Base-by-base conservation (phyloP, 2,797 vertebrate genomes). In the Mus spretus region DNA sequence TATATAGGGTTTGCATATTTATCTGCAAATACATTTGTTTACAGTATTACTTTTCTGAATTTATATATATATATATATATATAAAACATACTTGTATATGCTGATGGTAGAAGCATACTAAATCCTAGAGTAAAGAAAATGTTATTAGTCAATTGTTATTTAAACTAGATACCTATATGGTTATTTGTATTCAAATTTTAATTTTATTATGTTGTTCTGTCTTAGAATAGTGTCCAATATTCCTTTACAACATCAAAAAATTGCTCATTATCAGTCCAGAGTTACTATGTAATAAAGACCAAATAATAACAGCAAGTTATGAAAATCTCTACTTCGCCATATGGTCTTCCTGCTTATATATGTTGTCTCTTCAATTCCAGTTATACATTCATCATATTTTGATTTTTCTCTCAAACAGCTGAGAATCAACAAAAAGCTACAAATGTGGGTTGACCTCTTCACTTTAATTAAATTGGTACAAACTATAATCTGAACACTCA, bases 381-480 rank as follows among this genome's bases (percentile, higher is more conserved):
- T 22, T 57, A 75, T 24, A 17, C 11, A 70, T 3, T 61, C 28
- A 53, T 15, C 19, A 26, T 0, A 0, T 92, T 84, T 65, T 22
- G 19, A 82, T 20, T 50, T 90, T 90, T 37, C n/a, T 90, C 6
- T 47, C 44, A 75, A 57, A 47, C 14, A 83, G 12, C 31, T 82
- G 61, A 53, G 78, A 67, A 50, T n/a, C 81, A 5, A 67, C 72
- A 75, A 22, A 93, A 88, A 90, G 12, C 7, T 47, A 28, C 24
- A 85, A 4, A 86, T n/a, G 79, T 97, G 22, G 1, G 5, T 24
- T 90, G 28, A 72, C 55, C 19, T 77, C 44, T 26, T 5, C 17
- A 65, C 61, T 61, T 93, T 88, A 78, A 85, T 89, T 1, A 40
- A 89, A 95, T 70, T 75, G 59, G 19, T 72, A 34, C 63, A 93